Conservation (phyloP, 2,797 vertebrate genomes). For the Crenichthys baileyi region DNA sequence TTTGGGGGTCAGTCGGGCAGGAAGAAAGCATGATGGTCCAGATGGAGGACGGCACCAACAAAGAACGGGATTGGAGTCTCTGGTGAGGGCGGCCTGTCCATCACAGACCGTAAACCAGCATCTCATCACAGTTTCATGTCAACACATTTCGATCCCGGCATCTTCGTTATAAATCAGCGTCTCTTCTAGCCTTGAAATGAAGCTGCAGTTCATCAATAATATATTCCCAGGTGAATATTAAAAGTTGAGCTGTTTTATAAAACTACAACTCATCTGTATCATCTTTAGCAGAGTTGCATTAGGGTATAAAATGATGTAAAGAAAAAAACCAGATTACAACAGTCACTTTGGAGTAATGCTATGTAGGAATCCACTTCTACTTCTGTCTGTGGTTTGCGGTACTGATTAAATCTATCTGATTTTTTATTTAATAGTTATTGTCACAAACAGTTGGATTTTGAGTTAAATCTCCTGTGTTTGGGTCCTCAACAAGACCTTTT, state of each 20-base stretch:
- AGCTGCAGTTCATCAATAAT: slow-evolving; percentile 33
- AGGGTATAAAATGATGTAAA: slow-evolving; percentile 20
- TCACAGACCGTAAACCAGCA: slow-evolving; percentile 32
- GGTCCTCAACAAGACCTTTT: no score
- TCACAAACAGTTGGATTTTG: no score
- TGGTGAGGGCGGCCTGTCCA: slow-evolving; percentile 8
- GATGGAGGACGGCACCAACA: slow-evolving; percentile 56
- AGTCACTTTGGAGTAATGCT: no score
- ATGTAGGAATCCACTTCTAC: neutral
- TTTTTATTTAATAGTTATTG: neutral
- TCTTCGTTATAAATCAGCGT: slow-evolving; percentile 25
- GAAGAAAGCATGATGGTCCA: slow-evolving; percentile 37
- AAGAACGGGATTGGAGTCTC: slow-evolving; percentile 35
- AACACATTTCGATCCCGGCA: slow-evolving; percentile 11
- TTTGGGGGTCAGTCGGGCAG: neutral
- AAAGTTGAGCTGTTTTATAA: slow-evolving; percentile 54
- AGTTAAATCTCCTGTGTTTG: no score
- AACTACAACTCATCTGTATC: slow-evolving; percentile 50
- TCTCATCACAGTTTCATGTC: slow-evolving; percentile 34
- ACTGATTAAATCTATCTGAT: neutral
- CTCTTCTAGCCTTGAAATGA: slow-evolving; percentile 29
- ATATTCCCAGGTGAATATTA: slow-evolving; percentile 55
- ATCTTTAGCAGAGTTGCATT: slow-evolving; percentile 22
- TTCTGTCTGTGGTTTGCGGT: neutral
- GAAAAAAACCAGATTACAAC: neutral